A percentile compares a stretch with the other conserved stretches of the same genome.
These are phyloP conservation scores for Anthoscopus minutus DNA, from an alignment of 2,113 vertebrate genomes.

Conservation along the genomic window DNA sequence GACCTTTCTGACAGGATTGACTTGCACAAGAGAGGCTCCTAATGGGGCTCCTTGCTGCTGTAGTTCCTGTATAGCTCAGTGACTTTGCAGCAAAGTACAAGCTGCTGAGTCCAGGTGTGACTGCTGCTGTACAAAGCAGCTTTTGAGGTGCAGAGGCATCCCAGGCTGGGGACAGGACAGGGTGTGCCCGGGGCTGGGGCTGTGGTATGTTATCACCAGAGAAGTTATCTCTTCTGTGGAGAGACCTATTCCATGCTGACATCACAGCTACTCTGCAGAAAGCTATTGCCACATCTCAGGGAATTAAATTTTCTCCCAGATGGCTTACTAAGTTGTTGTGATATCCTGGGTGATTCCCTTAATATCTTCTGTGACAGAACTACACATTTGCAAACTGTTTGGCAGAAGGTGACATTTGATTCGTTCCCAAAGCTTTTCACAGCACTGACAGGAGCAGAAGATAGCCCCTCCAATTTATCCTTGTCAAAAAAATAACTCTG, in stretches of 20 bases:
- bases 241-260: background rate
- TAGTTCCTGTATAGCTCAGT: background rate
- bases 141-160: background rate
- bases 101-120: background rate
- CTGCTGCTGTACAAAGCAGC: background rate
- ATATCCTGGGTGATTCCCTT: conserved; percentile 5
- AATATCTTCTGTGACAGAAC: background rate
- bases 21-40: background rate
- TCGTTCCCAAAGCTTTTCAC: background rate
- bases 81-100: background rate
- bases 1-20: background rate
- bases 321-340: background rate
- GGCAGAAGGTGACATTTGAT: conserved; percentile 24
- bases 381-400: background rate
- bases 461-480: background rate
- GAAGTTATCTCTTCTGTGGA: background rate
- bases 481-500: background rate
- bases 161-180: background rate
- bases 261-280: background rate
- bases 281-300: background rate
- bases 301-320: background rate
- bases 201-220: background rate
- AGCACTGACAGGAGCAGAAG: background rate
- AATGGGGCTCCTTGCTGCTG: background rate
- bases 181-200: background rate